Conservation (phyloP, 2,888 invertebrate genomes). For the Andrena camellia region DNA sequence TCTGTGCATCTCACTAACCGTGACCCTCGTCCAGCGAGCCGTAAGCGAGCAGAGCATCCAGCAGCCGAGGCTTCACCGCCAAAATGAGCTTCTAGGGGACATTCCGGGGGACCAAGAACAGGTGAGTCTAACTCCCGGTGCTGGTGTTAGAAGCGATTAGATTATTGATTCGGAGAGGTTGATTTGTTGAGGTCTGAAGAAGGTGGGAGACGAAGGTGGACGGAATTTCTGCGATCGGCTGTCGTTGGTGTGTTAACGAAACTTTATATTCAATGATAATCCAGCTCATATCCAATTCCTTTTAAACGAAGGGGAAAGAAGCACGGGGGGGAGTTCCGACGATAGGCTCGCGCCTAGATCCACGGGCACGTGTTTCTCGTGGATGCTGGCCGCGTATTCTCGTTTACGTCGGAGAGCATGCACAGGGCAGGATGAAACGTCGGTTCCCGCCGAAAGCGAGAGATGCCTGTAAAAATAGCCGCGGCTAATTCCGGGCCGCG, state of each 20-base stretch:
- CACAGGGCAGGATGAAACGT: too few species aligned
- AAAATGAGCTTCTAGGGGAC: too few species aligned
- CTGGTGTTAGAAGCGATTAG: too few species aligned
- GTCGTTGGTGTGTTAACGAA: too few species aligned
- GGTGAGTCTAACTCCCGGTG: too few species aligned
- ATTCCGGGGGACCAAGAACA: too few species aligned
- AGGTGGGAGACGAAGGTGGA: too few species aligned
- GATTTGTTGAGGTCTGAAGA: too few species aligned
- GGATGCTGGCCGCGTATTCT: neutral
- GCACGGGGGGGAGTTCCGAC: neutral
- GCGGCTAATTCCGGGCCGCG: slow-evolving; percentile 26
- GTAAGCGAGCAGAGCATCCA: neutral
- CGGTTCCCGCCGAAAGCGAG: neutral
- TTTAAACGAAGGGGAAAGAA: neutral
- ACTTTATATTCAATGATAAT: neutral
- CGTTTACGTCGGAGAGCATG: neutral
- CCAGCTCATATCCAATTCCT: neutral
- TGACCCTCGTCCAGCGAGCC: neutral
- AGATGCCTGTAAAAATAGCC: slow-evolving; percentile 44
- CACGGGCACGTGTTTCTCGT: slow-evolving; percentile 33
- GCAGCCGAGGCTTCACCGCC: too few species aligned
- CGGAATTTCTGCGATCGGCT: too few species aligned
- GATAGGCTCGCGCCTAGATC: neutral
- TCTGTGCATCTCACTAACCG: neutral
- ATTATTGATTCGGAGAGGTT: too few species aligned